Percentiles rank a stretch among this genome's conserved stretches.
Conservation (phyloP, 2,797 vertebrate genomes). For the Acanthurus tractus region DNA sequence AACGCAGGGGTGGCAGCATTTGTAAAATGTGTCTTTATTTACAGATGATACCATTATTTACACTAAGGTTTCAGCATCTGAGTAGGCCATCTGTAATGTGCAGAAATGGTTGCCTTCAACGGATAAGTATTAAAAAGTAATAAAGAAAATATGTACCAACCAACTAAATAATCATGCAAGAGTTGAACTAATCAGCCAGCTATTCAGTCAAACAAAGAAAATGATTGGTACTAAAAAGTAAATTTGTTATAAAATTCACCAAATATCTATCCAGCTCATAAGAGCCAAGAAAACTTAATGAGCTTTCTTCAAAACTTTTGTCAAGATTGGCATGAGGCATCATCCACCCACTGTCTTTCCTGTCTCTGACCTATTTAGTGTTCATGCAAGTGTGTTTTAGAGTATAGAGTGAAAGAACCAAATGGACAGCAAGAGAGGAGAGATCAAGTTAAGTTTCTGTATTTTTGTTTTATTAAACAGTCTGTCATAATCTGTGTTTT, state of each 20-base stretch:
- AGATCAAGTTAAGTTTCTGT: conserved; percentile 2
- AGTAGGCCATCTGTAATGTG: neutral
- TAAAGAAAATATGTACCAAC: neutral
- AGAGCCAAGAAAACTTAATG: conserved; percentile 5
- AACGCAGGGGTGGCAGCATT: neutral
- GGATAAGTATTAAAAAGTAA: neutral
- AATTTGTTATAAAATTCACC: neutral
- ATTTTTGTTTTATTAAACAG: neutral
- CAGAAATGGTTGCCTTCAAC: neutral
- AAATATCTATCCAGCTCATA: neutral
- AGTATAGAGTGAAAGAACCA: neutral
- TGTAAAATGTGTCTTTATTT: neutral
- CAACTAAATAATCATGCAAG: neutral
- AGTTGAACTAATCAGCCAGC: neutral
- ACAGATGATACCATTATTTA: conserved; percentile 7
- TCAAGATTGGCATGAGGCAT: conserved; percentile 17
- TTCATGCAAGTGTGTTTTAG: conserved; percentile 13
- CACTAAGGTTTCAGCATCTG: neutral
- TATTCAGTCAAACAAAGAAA: neutral
- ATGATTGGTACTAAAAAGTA: neutral
- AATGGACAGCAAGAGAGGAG: neutral
- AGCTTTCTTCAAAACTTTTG: conserved; percentile 3
- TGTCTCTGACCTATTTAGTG: conserved; percentile 53
- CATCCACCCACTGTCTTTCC: conserved; percentile 38
- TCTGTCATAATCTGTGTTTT: neutral